Conservation (phyloP, 2,113 vertebrate species). For the Cyanoderma ruficeps region DNA sequence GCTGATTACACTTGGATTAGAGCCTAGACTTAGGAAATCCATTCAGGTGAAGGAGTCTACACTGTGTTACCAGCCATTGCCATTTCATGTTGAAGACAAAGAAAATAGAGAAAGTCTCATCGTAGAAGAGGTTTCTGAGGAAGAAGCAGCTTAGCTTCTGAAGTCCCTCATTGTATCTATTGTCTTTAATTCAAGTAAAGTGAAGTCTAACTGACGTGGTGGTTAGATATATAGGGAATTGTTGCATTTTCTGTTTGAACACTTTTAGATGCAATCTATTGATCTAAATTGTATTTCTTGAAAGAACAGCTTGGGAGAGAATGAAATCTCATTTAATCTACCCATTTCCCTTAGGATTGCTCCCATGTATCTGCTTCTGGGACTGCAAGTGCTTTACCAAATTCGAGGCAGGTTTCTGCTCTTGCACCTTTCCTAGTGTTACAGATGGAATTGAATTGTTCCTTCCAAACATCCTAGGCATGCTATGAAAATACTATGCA, state of each 20-base stretch:
- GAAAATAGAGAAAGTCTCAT: neutral
- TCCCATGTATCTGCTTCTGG: neutral
- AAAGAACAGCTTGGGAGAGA: neutral
- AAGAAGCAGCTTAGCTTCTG: neutral
- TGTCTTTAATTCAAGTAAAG: neutral
- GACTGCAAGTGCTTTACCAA: neutral
- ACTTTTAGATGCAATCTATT: neutral
- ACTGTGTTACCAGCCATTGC: neutral
- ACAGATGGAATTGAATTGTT: neutral
- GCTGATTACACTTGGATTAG: neutral
- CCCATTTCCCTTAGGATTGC: neutral
- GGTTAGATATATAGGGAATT: neutral
- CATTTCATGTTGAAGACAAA: neutral
- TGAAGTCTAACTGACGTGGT: neutral
- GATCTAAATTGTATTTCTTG: neutral
- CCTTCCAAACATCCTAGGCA: neutral
- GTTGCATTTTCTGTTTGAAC: neutral
- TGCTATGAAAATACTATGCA: neutral
- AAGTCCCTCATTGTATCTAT: neutral
- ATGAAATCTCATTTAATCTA: constrained; percentile 1
- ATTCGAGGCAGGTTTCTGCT: neutral
- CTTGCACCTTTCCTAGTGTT: neutral
- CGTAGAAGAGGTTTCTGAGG: neutral
- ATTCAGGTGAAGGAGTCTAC: neutral
- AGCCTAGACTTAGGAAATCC: neutral